A percentile compares a stretch with the other conserved stretches of the same genome.
phyloP scores from a whole-genome alignment of 1,140 invertebrate species.

The Thaumatotibia leucotreta region DNA sequence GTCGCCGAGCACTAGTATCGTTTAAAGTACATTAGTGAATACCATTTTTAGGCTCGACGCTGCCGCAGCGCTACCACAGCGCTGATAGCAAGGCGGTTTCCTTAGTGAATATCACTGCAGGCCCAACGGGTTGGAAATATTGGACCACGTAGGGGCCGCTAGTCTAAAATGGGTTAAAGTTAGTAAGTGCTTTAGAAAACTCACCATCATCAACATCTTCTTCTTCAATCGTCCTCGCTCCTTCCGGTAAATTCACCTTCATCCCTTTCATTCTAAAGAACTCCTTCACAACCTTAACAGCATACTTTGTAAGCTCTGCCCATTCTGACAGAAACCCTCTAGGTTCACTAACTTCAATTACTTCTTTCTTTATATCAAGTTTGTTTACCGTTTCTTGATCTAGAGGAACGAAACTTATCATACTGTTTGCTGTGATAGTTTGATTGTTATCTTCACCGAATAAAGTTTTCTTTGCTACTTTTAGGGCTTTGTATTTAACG shows the following conservation, averaged over 20 bases:
- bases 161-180: no score
- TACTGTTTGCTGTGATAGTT: conserved; percentile 52
- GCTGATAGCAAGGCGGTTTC: no score
- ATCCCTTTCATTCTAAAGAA: conserved; percentile 61
- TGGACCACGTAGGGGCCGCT: no score
- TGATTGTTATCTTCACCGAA: conserved; percentile 54
- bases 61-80: no score
- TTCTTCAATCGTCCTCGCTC: conserved; percentile 59
- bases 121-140: no score
- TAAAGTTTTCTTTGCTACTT: conserved; percentile 58
- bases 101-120: no score
- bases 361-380: conserved; percentile 37
- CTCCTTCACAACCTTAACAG: conserved; percentile 55
- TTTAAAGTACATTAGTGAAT: no score
- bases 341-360: conserved; percentile 34
- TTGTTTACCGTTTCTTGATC: conserved; percentile 47
- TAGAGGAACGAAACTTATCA: conserved; percentile 60
- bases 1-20: no score
- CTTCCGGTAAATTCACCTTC: conserved; percentile 57
- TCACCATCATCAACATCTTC: conserved; percentile 47
- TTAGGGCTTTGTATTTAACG: conserved; percentile 65
- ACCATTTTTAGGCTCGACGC: no score
- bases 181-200: no score
- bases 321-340: conserved; percentile 61
- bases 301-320: conserved; percentile 61